Evolutionary conservation across 2,888 invertebrate species (phyloP), one percentile per base, ranked within the genome.

Genomic region (Drosophila glabriapex): DNA sequence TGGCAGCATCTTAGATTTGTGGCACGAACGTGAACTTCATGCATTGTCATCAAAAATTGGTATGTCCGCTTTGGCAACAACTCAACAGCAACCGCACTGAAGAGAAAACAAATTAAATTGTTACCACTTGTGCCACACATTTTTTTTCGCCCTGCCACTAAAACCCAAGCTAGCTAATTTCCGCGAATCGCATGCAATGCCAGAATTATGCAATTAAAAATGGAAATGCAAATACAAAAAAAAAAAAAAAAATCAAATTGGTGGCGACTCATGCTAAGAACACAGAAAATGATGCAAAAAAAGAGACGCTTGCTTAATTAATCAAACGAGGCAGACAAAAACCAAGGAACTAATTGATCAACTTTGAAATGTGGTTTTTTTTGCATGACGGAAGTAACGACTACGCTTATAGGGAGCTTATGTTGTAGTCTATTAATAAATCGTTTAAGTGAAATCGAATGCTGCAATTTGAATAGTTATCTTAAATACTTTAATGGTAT

Each of bases 21-120:
- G 85, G 84, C 85, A 86, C 89, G 89, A 86, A 86, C 86, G 84
- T 86, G 89, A 86, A 89, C 86, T 85, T 84, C 85, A 85, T 88
- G 85, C 88, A 85, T 82, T 87, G 87, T 85, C 85, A 76, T 83
- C 85, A 85, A 87, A 85, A 78, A 81, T 75, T 78, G 75, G 80
- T 76, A 58, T 62, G 56, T 74, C 65, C 64, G 56, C 62, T 59
- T 50, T 56, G 61, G 62, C 52, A 59, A 50, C 54, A 54, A 35
- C 54, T 35, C 59, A 49, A 19, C 28, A 16, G 16, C 41, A 60
- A 56, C 52, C 65, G 56, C 49, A 56, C 39, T 56, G 19, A 25
- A 58, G 43, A 68, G 61, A 70, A 68, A 75, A 88, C 85, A 85
- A 85, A 88, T 85, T 85, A 85, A 89, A 86, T 82, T 86, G 85